Conservation (phyloP, 2,113 vertebrate genomes). For the Phasianus colchicus region DNA sequence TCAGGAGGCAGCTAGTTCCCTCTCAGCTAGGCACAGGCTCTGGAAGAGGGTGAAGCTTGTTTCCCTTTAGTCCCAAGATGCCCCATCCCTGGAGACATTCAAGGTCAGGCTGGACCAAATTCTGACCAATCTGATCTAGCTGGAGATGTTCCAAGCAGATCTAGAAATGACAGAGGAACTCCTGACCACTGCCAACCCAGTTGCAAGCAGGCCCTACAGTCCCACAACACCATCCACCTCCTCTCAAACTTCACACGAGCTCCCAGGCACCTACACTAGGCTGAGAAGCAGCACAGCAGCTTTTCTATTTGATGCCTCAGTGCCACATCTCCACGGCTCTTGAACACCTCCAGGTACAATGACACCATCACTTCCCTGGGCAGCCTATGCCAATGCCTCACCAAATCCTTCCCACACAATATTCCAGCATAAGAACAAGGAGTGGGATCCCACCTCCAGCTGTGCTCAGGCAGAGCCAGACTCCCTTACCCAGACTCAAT, state of each 20-base stretch:
- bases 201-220: not conserved
- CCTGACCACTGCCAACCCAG: not conserved
- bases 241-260: not conserved
- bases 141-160: not conserved
- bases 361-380: too few relatives aligned
- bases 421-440: not conserved
- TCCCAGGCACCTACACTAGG: not conserved
- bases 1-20: not conserved
- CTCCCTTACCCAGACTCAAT: not conserved
- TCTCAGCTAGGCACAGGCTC: not conserved
- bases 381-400: too few relatives aligned
- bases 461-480: not conserved
- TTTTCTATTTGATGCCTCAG: not conserved
- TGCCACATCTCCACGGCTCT: too few relatives aligned
- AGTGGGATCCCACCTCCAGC: not conserved
- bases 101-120: too few relatives aligned
- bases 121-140: too few relatives aligned
- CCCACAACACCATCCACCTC: not conserved
- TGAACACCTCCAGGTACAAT: too few relatives aligned
- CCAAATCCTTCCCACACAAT: not conserved
- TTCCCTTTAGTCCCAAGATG: not conserved
- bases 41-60: accelerated
- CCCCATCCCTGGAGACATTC: too few relatives aligned
- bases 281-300: not conserved
- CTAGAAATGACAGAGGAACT: not conserved